These are phyloP conservation scores for Discoglossus pictus DNA, from an alignment of 2,797 vertebrate species.

Conservation along the genomic window DNA sequence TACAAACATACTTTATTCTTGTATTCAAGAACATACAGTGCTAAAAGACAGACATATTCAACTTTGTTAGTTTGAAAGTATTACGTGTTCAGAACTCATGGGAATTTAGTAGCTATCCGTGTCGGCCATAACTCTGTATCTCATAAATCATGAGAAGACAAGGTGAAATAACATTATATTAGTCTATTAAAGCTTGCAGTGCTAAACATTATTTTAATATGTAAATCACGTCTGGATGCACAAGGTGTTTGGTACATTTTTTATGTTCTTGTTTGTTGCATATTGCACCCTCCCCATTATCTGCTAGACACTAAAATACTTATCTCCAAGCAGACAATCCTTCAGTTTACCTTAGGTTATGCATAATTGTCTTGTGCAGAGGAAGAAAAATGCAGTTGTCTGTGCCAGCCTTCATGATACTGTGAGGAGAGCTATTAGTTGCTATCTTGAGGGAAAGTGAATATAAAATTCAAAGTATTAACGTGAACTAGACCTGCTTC, in stretches of 20 bases:
- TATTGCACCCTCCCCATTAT: background rate
- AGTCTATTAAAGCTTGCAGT: conserved; percentile 11
- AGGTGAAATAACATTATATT: conserved; percentile 2
- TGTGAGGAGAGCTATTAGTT: conserved; percentile 13
- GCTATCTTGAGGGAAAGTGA: conserved; percentile 25
- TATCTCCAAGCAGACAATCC: conserved; percentile 1
- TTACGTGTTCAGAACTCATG: background rate
- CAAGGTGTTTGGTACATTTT: conserved; percentile 9
- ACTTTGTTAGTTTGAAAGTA: conserved; percentile 20
- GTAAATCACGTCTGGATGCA: conserved; percentile 13
- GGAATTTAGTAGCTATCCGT: conserved; percentile 12
- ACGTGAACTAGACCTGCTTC: conserved; percentile 41
- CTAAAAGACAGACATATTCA: no score
- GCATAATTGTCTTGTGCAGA: conserved; percentile 8
- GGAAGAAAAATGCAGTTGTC: conserved; percentile 33
- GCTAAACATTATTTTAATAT: conserved; percentile 8
- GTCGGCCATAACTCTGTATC: conserved; percentile 25
- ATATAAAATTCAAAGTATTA: conserved; percentile 47
- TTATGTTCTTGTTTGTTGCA: conserved; percentile 1
- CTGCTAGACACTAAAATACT: conserved; percentile 5
- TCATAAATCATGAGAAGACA: conserved; percentile 11
- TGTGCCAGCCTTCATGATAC: conserved; percentile 13
- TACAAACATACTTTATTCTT: no score
- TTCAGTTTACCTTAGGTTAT: conserved; percentile 1
- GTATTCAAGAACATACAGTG: no score